phyloP scores from a whole-genome alignment of 2,797 vertebrate species.

The Basileuterus tristriatus region DNA sequence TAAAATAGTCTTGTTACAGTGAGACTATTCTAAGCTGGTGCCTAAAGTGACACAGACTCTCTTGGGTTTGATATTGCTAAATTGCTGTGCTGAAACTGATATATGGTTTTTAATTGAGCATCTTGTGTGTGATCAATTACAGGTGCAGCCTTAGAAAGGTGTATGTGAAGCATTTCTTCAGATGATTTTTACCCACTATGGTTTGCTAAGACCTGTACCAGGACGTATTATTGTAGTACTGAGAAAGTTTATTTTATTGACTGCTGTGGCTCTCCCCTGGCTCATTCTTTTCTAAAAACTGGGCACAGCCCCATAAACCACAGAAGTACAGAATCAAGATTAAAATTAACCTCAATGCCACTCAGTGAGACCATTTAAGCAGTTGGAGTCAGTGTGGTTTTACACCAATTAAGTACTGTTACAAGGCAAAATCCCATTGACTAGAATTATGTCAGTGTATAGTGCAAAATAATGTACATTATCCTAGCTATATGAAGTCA shows the following conservation, averaged over 20 bases:
- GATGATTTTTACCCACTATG: neutral
- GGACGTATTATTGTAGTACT: neutral
- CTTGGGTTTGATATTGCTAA: neutral
- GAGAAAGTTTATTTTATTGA: neutral
- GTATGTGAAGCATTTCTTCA: neutral
- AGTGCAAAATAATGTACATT: slow-evolving; percentile 36
- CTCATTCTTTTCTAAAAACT: neutral
- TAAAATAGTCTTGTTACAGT: neutral
- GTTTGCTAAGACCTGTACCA: neutral
- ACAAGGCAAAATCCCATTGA: slow-evolving; percentile 10
- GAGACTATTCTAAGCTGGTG: neutral
- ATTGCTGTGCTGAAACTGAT: neutral
- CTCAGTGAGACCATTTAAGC: neutral
- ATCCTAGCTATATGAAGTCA: slow-evolving; percentile 28
- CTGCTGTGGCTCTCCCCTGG: neutral
- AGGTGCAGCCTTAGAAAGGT: neutral
- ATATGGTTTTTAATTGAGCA: neutral
- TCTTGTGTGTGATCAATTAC: neutral
- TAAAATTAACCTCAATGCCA: neutral
- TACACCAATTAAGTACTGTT: slow-evolving; percentile 1
- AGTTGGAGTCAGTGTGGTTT: neutral
- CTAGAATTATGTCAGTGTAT: slow-evolving; percentile 23
- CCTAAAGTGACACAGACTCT: neutral
- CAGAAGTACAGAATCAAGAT: neutral
- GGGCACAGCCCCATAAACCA: neutral